Evolutionary conservation across 2,797 vertebrate species (phyloP).

Genomic region (Anas bernieri): DNA sequence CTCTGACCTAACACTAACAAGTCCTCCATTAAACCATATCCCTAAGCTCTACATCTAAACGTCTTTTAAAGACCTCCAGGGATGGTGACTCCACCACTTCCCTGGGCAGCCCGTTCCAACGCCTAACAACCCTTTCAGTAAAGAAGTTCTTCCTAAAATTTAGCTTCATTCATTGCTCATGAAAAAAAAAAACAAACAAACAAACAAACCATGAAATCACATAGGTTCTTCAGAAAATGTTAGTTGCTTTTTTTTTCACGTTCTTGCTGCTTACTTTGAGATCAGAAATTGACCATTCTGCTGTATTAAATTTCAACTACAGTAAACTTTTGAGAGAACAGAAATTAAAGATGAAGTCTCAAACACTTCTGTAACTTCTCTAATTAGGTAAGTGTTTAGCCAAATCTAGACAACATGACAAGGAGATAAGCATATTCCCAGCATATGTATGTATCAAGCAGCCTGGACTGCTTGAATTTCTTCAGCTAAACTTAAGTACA

Average conservation of each 20-base stretch:
- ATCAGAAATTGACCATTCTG: background rate
- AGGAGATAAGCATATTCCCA: background rate
- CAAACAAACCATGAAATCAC: too few species aligned
- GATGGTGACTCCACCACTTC: too few species aligned
- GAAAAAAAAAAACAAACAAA: background rate
- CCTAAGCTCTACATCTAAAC: too few species aligned
- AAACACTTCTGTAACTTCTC: background rate
- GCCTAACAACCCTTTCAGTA: too few species aligned
- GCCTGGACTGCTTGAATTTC: background rate
- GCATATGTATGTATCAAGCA: background rate
- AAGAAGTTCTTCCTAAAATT: background rate
- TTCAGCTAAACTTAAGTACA: background rate
- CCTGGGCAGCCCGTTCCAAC: too few species aligned
- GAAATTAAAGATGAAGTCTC: background rate
- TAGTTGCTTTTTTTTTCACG: background rate
- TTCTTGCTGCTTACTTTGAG: background rate
- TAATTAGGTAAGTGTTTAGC: background rate
- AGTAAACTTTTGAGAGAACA: background rate
- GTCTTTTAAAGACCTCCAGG: too few species aligned
- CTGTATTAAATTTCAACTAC: background rate
- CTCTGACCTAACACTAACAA: too few species aligned
- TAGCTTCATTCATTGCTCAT: background rate
- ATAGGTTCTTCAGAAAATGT: background rate
- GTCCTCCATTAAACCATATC: too few species aligned
- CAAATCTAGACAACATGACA: background rate